Conservation (phyloP, 2,113 vertebrate genomes). For the Rhombomys opimus region DNA sequence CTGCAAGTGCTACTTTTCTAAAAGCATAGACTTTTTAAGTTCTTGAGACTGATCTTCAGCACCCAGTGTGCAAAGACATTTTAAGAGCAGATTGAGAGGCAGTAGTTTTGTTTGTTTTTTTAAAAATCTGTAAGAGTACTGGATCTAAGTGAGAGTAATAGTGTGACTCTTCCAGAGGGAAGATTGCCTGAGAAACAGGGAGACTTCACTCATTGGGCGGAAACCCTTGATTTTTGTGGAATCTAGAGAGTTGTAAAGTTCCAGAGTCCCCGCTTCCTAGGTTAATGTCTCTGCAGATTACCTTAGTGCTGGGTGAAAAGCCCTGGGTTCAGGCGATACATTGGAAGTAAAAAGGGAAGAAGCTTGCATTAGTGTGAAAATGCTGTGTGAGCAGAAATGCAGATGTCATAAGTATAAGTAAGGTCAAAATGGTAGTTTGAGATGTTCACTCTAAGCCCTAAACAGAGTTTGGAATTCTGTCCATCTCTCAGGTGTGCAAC, state of each 20-base stretch:
- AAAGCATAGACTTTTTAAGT: not conserved
- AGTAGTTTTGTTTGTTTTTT: conserved; percentile 11
- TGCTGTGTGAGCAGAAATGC: not conserved
- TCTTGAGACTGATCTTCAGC: not conserved
- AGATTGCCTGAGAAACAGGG: not conserved
- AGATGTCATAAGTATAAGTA: not conserved
- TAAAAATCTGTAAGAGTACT: not conserved
- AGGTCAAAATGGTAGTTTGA: not conserved
- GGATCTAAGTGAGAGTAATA: conserved; percentile 20
- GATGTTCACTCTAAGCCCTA: not conserved
- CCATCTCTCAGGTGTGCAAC: not conserved
- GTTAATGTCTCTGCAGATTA: not conserved
- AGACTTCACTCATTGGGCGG: not conserved
- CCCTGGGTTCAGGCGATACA: not conserved
- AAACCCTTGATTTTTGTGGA: not conserved
- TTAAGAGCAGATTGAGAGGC: not conserved
- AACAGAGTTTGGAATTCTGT: conserved; percentile 43
- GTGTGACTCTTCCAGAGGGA: not conserved
- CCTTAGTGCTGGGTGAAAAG: not conserved
- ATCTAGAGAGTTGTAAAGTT: conserved; percentile 22
- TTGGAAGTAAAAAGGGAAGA: not conserved
- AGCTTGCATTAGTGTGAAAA: not conserved
- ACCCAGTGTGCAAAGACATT: conserved; percentile 45
- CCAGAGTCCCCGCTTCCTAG: not conserved
- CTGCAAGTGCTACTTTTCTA: conserved; percentile 20